Evolutionary conservation across 2,797 vertebrate species (phyloP).

Genomic region (Coccyzus lansbergi): DNA sequence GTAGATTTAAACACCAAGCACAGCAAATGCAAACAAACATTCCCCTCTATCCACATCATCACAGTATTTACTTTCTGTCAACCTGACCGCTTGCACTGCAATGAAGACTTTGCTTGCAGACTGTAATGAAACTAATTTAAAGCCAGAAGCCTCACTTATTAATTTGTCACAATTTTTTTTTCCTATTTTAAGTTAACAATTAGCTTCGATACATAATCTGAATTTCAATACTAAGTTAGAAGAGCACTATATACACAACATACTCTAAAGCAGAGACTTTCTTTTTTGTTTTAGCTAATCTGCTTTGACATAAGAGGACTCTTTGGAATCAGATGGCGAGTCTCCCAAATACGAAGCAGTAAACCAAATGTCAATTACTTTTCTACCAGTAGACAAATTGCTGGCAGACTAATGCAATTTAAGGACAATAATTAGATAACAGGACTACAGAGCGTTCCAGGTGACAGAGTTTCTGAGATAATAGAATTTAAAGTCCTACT

Average conservation of each 20-base stretch:
- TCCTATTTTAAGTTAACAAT: conserved; percentile 57
- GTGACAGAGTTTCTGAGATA: conserved; percentile 83
- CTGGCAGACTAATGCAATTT: conserved; percentile 82
- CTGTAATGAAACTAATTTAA: conserved; percentile 62
- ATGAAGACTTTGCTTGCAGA: too few relatives aligned
- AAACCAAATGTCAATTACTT: conserved; percentile 84
- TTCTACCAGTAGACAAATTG: conserved; percentile 81
- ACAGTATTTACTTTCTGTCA: accelerated
- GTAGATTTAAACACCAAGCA: accelerated
- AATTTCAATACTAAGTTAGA: conserved; percentile 73
- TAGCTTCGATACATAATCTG: conserved; percentile 61
- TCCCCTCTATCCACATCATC: accelerated
- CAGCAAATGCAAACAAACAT: not conserved
- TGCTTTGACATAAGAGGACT: conserved; percentile 76
- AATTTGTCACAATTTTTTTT: conserved; percentile 43
- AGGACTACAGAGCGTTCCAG: conserved; percentile 80
- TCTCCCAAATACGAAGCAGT: conserved; percentile 79
- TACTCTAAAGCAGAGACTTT: conserved; percentile 32
- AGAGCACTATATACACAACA: not conserved
- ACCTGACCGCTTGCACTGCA: not conserved
- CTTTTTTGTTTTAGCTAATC: conserved; percentile 72
- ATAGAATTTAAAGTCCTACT: conserved; percentile 82
- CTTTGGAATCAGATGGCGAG: conserved; percentile 72
- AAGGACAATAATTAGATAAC: conserved; percentile 84
- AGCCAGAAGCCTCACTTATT: conserved; percentile 68